Evolutionary conservation across 2,888 invertebrate genomes (phyloP).

Genomic region (Pollenia angustigena): DNA sequence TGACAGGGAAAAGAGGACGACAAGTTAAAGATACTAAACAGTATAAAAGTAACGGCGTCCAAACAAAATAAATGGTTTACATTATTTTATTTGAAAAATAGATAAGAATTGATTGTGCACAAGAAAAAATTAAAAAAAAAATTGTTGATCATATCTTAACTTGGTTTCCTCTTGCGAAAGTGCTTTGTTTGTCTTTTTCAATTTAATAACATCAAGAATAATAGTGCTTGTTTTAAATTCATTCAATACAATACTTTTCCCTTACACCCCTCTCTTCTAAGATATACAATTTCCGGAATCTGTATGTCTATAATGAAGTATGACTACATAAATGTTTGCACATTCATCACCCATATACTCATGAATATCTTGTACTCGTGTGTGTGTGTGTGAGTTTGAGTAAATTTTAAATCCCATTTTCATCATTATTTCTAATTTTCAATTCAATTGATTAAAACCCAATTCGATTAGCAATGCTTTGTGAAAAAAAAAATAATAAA

Average conservation of each 20-base stretch:
- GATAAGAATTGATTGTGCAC: slow-evolving; percentile 64
- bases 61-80: slow-evolving; percentile 54
- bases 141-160: slow-evolving; percentile 6
- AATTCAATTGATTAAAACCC: slow-evolving; percentile 83
- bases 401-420: slow-evolving; percentile 67
- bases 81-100: slow-evolving; percentile 57
- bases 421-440: slow-evolving; percentile 76
- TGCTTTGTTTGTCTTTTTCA: slow-evolving; percentile 30
- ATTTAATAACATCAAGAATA: slow-evolving; percentile 27
- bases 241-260: slow-evolving; percentile 32
- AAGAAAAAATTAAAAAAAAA: background rate
- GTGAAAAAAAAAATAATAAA: slow-evolving; percentile 78
- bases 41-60: slow-evolving; percentile 37
- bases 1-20: slow-evolving; percentile 4
- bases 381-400: slow-evolving; percentile 28
- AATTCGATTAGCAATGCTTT: slow-evolving; percentile 83
- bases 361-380: slow-evolving; percentile 1
- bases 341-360: slow-evolving; percentile 62
- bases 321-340: slow-evolving; percentile 12
- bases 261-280: background rate
- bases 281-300: background rate
- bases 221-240: slow-evolving; percentile 31
- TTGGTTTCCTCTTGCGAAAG: slow-evolving; percentile 1
- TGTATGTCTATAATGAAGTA: background rate
- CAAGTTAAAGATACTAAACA: slow-evolving; percentile 14